Evolutionary conservation across 2,888 invertebrate species (phyloP).

Genomic region (Vesta saturnalis): DNA sequence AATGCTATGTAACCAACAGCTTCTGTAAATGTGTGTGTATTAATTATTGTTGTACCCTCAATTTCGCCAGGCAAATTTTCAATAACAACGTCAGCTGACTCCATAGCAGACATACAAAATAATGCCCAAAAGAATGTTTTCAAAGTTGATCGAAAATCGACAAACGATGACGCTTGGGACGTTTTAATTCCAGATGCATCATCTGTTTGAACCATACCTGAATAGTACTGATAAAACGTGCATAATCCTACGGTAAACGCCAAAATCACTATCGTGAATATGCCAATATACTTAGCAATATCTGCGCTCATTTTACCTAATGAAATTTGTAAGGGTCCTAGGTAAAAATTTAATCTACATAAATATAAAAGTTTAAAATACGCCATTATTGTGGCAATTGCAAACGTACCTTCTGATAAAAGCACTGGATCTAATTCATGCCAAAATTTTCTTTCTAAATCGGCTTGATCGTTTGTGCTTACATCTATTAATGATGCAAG

Average conservation of each 20-base stretch:
- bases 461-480: conserved; percentile 59
- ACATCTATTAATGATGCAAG: conserved; percentile 67
- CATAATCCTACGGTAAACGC: conserved; percentile 71
- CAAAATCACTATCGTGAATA: conserved; percentile 69
- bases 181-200: conserved; percentile 68
- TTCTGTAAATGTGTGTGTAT: conserved; percentile 71
- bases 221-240: conserved; percentile 73
- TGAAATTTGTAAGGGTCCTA: conserved; percentile 75
- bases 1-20: conserved; percentile 75
- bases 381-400: conserved; percentile 73
- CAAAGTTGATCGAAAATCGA: conserved; percentile 67
- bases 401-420: conserved; percentile 73
- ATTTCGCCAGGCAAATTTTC: conserved; percentile 67
- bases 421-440: conserved; percentile 71
- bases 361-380: conserved; percentile 71
- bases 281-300: conserved; percentile 69
- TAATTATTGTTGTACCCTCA: conserved; percentile 63
- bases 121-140: conserved; percentile 77
- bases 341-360: conserved; percentile 70
- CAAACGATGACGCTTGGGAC: conserved; percentile 67
- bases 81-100: conserved; percentile 72
- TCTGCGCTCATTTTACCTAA: conserved; percentile 76
- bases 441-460: conserved; percentile 73
- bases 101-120: conserved; percentile 73
- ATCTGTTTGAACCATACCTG: conserved; percentile 69